Evolutionary conservation across 1,140 invertebrate genomes (phyloP), one percentile per base, ranked within the genome.

Genomic region (Ptiloglossa arizonensis): DNA sequence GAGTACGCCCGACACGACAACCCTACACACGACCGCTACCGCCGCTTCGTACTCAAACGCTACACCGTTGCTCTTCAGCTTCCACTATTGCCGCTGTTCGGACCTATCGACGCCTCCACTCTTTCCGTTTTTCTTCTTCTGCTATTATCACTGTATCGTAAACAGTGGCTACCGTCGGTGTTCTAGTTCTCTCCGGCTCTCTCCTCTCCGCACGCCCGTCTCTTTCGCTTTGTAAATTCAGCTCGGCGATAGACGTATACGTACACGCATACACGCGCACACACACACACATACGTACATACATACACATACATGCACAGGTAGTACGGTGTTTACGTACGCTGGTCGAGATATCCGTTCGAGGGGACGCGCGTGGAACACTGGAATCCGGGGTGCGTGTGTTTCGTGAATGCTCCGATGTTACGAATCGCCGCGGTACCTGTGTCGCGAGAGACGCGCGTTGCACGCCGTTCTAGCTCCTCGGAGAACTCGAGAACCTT

Each of bases 1-100:
- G 57, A 73, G 71, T 64, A 73, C 60, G 71, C 19, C 13, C 6
- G 17, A 48, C 41, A 44, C 41, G 2, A 32, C 5, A 19, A 27
- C 32, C 46, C 27, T 32, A 44, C 35, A 35, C 56, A n/a, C 15
- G 17, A n/a, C 48, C n/a, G 44, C n/a, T n/a, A n/a, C n/a, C 44
- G 44, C 44, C 44, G 48, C 48, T n/a, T 22, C 32, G 24, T 19
- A 46, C 24, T 17, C 13, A 5, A 1, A 24, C 59, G 5, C 59
- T 4, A 4, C 9, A n/a, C 44, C 19, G 24, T 17, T 44, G 15
- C 38, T 6, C n/a, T 2, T 15, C 8, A 50, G n/a, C 70, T 15
- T 3, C 70, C 17, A n/a, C 56, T 48, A 35, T 41, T 22, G 50
- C 11, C 11, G 22, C 41, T 22, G 41, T 27, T 41, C 44, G 11